Percentiles rank a stretch among this genome's conserved stretches.
phyloP scores from a whole-genome alignment of 2,888 invertebrate genomes.

The Nebria brevicollis region DNA sequence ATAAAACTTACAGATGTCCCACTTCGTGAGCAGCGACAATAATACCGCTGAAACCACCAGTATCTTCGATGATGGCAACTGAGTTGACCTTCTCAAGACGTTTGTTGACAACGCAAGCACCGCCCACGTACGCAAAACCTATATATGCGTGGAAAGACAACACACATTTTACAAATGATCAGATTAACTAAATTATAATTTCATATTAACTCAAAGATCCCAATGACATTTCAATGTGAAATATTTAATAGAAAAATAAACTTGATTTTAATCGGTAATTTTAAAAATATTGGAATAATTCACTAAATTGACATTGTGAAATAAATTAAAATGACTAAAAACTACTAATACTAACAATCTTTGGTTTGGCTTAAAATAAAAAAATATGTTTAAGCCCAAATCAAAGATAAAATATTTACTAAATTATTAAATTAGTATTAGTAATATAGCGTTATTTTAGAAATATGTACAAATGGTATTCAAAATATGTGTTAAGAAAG shows the following conservation, averaged over 20 bases:
- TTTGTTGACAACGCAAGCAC: slow-evolving; percentile 95
- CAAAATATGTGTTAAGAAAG: too few species aligned
- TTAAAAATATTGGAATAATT: neutral
- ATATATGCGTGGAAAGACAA: slow-evolving; percentile 49
- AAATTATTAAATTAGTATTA: neutral
- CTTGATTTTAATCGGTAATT: neutral
- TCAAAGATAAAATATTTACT: neutral
- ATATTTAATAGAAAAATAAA: too few species aligned
- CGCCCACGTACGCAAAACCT: slow-evolving; percentile 97
- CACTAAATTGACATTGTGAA: neutral
- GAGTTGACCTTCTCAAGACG: slow-evolving; percentile 95
- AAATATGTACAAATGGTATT: neutral
- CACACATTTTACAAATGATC: neutral
- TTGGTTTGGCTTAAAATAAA: neutral
- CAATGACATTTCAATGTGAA: neutral
- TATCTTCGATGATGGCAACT: slow-evolving; percentile 95
- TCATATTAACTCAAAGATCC: neutral
- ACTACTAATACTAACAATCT: neutral
- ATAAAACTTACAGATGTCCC: slow-evolving; percentile 87
- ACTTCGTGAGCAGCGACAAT: slow-evolving; percentile 97
- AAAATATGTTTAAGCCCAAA: too few species aligned
- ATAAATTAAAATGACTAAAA: neutral
- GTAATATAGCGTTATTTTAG: neutral
- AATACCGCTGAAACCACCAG: slow-evolving; percentile 95
- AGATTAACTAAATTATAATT: neutral